Conservation (phyloP, 2,888 invertebrate genomes). For the Cryptosula pallasiana region DNA sequence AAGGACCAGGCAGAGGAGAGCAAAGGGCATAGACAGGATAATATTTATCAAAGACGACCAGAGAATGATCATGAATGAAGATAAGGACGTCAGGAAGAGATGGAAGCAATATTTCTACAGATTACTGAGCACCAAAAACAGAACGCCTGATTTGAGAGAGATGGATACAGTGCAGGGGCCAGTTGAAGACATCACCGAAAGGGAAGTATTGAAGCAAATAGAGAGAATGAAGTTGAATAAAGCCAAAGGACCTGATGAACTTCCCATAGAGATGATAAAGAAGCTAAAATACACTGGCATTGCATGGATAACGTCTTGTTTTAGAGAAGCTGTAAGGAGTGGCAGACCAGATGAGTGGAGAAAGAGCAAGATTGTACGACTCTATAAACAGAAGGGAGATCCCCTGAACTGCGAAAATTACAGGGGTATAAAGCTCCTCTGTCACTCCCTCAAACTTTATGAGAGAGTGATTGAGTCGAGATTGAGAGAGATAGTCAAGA, state of each 20-base stretch:
- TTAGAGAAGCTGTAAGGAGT: background rate
- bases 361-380: too few relatives aligned
- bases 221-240: background rate
- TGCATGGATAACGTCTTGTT: background rate
- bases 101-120: background rate
- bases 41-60: background rate
- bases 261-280: conserved; percentile 12
- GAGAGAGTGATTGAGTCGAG: background rate
- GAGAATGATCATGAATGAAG: background rate
- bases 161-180: too few relatives aligned
- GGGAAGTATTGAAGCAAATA: background rate
- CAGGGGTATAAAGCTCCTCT: too few relatives aligned
- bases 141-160: too few relatives aligned
- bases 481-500: too few relatives aligned
- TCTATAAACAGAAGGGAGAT: too few relatives aligned
- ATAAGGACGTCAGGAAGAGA: background rate
- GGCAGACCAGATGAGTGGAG: too few relatives aligned
- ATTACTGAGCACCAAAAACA: background rate
- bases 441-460: conserved; percentile 5
- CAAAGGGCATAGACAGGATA: conserved; percentile 3
- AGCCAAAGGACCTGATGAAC: background rate
- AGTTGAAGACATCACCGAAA: background rate
- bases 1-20: conserved; percentile 7
- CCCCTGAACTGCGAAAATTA: too few relatives aligned
- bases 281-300: background rate